Base-by-base conservation (phyloP, 1,140 invertebrate genomes). In the Listronotus oregonensis region DNA sequence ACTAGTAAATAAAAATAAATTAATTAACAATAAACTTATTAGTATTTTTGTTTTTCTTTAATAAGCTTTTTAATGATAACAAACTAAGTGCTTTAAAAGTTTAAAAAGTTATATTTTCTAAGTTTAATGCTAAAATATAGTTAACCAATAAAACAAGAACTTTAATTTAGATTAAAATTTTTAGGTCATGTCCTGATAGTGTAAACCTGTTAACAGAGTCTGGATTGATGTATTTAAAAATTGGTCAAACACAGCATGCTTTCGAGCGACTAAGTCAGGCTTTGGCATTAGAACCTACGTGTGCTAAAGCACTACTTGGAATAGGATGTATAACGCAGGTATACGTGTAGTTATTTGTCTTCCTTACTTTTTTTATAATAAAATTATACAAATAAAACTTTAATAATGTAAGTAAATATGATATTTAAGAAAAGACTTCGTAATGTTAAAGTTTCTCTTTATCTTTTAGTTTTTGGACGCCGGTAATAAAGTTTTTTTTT, bases 301-400 rank as follows among this genome's bases (percentile, higher is more conserved):
- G 87, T 77, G 78, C 87, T 0, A 87, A 87, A 74, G 90, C 92
- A 12, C 84, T 95, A 17, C 77, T 96, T 51, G 92, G 92, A 47
- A 86, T 92, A 46, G 93, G 91, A 18, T 90, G 89, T 64, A 90
- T 97, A 78, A 89, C 94, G 76, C 93, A 95, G 83, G 90, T 89
- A 72, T 52, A 27, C 21, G 1, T 27, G 1, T 27, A 27, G 9
- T 12, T 10, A 21, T 40, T 56, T 6, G 6, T 1, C 40, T 3
- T 1, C 14, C 3, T 9, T 31, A 21, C 11, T 54, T 39, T 43
- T 7, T 64, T 64, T 27, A n/a, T n/a, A n/a, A n/a, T n/a, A n/a
- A n/a, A n/a, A n/a, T n/a, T n/a, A n/a, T n/a, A n/a, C n/a, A n/a
- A n/a, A n/a, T n/a, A n/a, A n/a, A n/a, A n/a, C n/a, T n/a, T n/a